Percentiles rank a stretch among this genome's conserved stretches.
These are phyloP conservation scores for Dendrocincla fuliginosa DNA, from an alignment of 2,797 vertebrate species.

Conservation along the genomic window DNA sequence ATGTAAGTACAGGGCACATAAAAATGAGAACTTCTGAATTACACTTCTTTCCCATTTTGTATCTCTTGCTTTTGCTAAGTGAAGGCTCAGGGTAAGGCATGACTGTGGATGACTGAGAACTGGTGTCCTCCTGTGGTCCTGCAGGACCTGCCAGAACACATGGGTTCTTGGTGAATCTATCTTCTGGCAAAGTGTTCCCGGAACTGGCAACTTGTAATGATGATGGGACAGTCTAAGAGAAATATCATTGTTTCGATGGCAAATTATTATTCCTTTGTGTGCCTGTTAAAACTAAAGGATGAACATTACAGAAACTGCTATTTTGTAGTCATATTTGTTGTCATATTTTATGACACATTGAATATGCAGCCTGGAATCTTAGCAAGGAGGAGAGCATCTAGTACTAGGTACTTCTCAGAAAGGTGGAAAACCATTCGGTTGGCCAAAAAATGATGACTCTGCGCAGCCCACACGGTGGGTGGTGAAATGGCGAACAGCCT, in stretches of 20 bases:
- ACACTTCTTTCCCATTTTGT: background rate
- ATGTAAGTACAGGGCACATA: background rate
- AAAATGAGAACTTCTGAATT: background rate
- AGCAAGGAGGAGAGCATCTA: background rate
- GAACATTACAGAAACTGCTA: accelerated
- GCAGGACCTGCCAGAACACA: accelerated
- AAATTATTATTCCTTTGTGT: background rate
- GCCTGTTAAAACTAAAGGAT: background rate
- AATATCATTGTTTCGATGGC: background rate
- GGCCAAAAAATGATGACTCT: too few relatives aligned
- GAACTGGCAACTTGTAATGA: background rate
- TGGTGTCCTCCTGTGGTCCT: too few relatives aligned
- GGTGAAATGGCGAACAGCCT: too few relatives aligned
- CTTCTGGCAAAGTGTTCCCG: background rate
- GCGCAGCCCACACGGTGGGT: too few relatives aligned
- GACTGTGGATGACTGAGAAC: background rate
- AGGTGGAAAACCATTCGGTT: background rate
- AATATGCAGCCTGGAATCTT: background rate
- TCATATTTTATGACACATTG: accelerated
- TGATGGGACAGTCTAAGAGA: background rate
- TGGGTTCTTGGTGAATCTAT: background rate
- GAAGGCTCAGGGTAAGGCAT: background rate
- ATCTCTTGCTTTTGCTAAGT: background rate
- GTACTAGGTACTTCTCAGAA: background rate
- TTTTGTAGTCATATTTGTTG: background rate